These are phyloP conservation scores for Tryphoninae sp. DNA, from an alignment of 2,888 invertebrate genomes.

Conservation along the genomic window DNA sequence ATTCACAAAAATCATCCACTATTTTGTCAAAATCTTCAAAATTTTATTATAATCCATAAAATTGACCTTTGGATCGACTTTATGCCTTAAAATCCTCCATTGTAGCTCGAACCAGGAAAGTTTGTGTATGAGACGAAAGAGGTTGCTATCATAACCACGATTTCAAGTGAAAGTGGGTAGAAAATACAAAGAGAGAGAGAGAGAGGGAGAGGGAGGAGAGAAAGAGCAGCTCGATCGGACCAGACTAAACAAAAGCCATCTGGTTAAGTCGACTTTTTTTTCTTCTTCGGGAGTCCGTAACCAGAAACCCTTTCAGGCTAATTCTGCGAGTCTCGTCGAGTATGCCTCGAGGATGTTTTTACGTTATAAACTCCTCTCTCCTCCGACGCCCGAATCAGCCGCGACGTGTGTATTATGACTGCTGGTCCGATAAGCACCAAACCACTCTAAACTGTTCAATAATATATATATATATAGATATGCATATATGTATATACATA, in stretches of 20 bases:
- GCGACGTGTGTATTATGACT: constrained; percentile 58
- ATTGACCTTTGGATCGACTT: too few species aligned
- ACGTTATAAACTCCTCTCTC: constrained; percentile 56
- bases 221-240: constrained; percentile 59
- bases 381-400: constrained; percentile 61
- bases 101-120: constrained; percentile 40
- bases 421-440: constrained; percentile 57
- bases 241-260: constrained; percentile 76
- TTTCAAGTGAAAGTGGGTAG: constrained; percentile 49
- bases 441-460: constrained; percentile 22
- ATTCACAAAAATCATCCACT: too few species aligned
- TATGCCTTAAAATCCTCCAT: neutral
- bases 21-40: too few species aligned
- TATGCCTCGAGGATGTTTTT: constrained; percentile 45
- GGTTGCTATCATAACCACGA: constrained; percentile 52
- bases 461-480: constrained; percentile 21
- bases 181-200: constrained; percentile 52
- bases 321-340: constrained; percentile 62
- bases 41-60: too few species aligned
- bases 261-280: constrained; percentile 66
- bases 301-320: constrained; percentile 67
- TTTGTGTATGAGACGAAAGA: constrained; percentile 45
- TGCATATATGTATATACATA: constrained; percentile 8
- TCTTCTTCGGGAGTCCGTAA: constrained; percentile 57
- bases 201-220: constrained; percentile 59